Conservation (phyloP, 30 jellyfish, hydroid and myxozoan genomes). For the Turritopsis rubra region DNA sequence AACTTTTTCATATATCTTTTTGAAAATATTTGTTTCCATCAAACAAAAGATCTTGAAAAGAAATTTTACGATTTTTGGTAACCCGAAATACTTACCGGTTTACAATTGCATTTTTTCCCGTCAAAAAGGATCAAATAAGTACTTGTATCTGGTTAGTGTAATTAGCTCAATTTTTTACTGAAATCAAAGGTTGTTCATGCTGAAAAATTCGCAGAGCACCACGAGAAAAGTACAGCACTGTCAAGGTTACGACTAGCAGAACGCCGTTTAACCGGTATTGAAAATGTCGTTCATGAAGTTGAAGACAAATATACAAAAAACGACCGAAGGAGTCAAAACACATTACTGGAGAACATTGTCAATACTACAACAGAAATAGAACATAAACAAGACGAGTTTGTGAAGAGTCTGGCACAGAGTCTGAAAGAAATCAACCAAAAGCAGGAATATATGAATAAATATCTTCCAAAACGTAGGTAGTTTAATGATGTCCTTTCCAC, state of each 20-base stretch:
- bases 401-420: background rate
- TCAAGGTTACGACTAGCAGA: slow-evolving; percentile 19
- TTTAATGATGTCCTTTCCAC: no score
- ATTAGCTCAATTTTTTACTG: background rate
- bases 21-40: no score
- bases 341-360: slow-evolving; percentile 10
- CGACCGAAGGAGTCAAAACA: background rate
- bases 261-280: slow-evolving; percentile 23
- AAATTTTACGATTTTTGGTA: no score
- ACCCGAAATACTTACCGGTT: no score
- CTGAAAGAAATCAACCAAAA: slow-evolving; percentile 20
- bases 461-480: slow-evolving; percentile 20
- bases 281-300: slow-evolving; percentile 15
- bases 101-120: background rate
- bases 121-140: no score
- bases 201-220: background rate
- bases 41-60: no score
- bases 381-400: slow-evolving; percentile 11
- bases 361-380: background rate
- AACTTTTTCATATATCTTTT: no score
- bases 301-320: slow-evolving; percentile 4
- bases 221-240: background rate
- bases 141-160: no score
- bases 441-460: slow-evolving; percentile 25
- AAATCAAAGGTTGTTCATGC: slow-evolving; percentile 10